These are phyloP conservation scores for Porphyrio hochstetteri DNA, from an alignment of 2,113 vertebrate genomes.

Conservation along the genomic window DNA sequence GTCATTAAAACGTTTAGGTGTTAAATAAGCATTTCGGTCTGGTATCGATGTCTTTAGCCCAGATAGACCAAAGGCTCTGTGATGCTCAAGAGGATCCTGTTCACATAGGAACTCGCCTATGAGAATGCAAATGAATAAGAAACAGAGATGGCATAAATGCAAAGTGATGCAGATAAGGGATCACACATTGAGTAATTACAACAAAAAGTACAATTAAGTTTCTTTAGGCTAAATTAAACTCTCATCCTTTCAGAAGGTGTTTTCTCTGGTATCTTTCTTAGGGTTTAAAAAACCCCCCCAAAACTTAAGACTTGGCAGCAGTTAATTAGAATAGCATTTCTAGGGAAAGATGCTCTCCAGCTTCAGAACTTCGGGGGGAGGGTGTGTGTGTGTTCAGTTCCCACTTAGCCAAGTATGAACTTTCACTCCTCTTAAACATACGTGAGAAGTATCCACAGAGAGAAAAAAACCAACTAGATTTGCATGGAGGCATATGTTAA, in stretches of 20 bases:
- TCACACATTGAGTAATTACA: background rate
- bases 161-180: background rate
- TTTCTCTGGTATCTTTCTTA: background rate
- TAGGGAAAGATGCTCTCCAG: background rate
- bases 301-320: background rate
- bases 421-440: background rate
- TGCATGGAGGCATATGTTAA: background rate
- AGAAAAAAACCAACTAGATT: background rate
- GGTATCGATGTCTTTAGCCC: too few relatives aligned
- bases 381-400: background rate
- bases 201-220: background rate
- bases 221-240: background rate
- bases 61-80: background rate
- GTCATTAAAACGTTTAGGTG: rapidly evolving
- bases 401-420: background rate
- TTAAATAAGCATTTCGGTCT: rapidly evolving
- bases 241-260: background rate
- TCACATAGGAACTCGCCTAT: background rate
- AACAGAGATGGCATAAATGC: background rate
- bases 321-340: background rate
- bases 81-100: rapidly evolving
- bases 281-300: background rate
- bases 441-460: background rate
- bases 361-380: background rate
- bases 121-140: background rate